Evolutionary conservation across 2,797 vertebrate species (phyloP).

Genomic region (Ispidina lecontei): DNA sequence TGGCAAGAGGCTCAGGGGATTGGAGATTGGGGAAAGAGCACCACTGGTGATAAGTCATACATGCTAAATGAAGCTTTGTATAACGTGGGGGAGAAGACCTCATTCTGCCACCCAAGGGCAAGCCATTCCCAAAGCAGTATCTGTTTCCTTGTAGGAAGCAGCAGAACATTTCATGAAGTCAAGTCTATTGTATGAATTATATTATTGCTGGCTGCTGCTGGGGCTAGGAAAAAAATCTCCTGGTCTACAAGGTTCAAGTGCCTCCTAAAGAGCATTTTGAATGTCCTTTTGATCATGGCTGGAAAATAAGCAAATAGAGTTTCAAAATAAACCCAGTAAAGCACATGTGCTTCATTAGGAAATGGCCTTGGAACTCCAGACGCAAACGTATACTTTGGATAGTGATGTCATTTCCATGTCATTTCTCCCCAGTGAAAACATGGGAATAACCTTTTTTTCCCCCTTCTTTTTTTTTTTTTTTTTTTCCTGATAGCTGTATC

Average conservation of each 20-base stretch:
- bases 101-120: neutral
- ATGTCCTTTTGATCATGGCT: slow-evolving; percentile 77
- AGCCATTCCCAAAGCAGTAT: neutral
- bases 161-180: neutral
- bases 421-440: slow-evolving; percentile 58
- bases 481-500: slow-evolving; percentile 3
- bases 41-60: neutral
- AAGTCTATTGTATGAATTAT: neutral
- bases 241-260: slow-evolving; percentile 59
- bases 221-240: slow-evolving; percentile 37
- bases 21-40: neutral
- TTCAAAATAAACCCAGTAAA: slow-evolving; percentile 79
- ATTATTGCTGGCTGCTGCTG: slow-evolving; percentile 67
- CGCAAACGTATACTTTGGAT: slow-evolving; percentile 56
- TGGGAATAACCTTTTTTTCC: slow-evolving; percentile 56
- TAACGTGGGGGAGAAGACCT: neutral
- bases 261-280: slow-evolving; percentile 61
- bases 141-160: neutral
- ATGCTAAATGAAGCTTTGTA: neutral
- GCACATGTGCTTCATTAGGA: slow-evolving; percentile 76
- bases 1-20: slow-evolving; percentile 20
- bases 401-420: slow-evolving; percentile 66
- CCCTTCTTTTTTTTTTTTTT: neutral
- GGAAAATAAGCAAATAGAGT: slow-evolving; percentile 79
- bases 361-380: slow-evolving; percentile 67